Evolutionary conservation across 2,888 invertebrate species (phyloP), one percentile per base, ranked within the genome.

Genomic region (Vanessa cardui): DNA sequence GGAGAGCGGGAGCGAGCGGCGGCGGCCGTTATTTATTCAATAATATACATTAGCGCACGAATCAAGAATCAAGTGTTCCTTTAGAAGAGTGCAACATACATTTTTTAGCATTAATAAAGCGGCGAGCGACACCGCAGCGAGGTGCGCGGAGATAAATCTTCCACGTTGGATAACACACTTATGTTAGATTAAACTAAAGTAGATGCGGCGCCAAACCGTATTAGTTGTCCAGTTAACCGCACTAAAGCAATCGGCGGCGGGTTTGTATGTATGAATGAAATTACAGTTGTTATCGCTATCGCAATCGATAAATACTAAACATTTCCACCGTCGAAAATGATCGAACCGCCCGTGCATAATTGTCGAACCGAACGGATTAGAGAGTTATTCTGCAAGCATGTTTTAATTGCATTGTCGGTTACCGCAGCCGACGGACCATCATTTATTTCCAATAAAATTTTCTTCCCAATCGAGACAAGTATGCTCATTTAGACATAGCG

Each of bases 21-120:
- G 39, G 12, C 39, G 12, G 12, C 2, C 39, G 4, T 39, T 2
- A 12, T 39, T 39, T 12, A 39, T 39, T 39, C 39, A 39, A 39
- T 39, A 39, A 39, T 39, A 12, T 39, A 9, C 9, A 39, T 39
- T 39, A 39, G 39, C 0, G 33, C 33, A 16, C 50, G n/a, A 62
- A 52, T 52, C 52, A 21, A 62, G 44, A 50, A 50, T 33, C 47
- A 20, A 50, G 62, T 62, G n/a, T 20, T 12, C 31, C n/a, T 56
- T 62, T 21, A 52, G 62, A 52, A 39, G 62, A 62, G 52, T 26
- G 62, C 62, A 26, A 21, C 33, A 54, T 62, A 54, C 52, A 52
- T 52, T 62, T 62, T 62, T 52, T 62, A 62, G 62, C 50, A 44
- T 62, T 52, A 16, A 52, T 52, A 62, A 62, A 54, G 50, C 8